phyloP scores from a whole-genome alignment of 2,797 vertebrate species.

The Tarsius wallacei region DNA sequence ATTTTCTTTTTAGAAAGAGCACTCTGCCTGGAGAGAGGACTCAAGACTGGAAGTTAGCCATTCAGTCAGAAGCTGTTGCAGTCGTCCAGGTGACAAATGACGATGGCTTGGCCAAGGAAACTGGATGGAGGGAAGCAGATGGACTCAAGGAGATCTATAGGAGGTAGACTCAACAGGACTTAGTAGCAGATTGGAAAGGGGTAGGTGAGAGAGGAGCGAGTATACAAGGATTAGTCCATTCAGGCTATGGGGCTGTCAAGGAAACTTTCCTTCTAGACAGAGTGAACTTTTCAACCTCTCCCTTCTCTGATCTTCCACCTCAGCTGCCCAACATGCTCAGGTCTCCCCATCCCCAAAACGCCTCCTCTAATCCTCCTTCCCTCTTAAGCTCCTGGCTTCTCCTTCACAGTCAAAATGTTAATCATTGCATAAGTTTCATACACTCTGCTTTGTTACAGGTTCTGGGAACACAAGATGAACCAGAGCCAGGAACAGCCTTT shows the following conservation, averaged over 20 bases:
- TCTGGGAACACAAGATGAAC: conserved; percentile 54
- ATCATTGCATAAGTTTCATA: neutral
- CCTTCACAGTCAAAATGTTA: conserved; percentile 61
- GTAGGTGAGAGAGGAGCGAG: neutral
- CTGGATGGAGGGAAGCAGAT: neutral
- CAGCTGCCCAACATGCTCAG: neutral
- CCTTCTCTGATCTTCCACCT: neutral
- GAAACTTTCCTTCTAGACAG: neutral
- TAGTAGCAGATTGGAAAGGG: neutral
- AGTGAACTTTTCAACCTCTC: conserved; percentile 3
- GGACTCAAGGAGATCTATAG: neutral
- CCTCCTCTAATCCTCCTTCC: conserved; percentile 1
- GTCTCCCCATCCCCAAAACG: neutral
- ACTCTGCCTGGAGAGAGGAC: neutral
- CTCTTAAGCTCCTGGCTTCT: neutral
- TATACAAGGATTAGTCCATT: neutral
- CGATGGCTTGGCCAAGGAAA: neutral
- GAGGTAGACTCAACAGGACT: neutral
- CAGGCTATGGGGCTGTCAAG: neutral
- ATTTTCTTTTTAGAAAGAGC: conserved; percentile 40
- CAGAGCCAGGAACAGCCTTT: neutral
- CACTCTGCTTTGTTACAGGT: conserved; percentile 51
- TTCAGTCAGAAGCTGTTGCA: neutral
- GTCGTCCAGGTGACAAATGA: neutral
- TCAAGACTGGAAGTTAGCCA: neutral